phyloP scores from a whole-genome alignment of 2,888 invertebrate species.

The Caradrina kadenii region DNA sequence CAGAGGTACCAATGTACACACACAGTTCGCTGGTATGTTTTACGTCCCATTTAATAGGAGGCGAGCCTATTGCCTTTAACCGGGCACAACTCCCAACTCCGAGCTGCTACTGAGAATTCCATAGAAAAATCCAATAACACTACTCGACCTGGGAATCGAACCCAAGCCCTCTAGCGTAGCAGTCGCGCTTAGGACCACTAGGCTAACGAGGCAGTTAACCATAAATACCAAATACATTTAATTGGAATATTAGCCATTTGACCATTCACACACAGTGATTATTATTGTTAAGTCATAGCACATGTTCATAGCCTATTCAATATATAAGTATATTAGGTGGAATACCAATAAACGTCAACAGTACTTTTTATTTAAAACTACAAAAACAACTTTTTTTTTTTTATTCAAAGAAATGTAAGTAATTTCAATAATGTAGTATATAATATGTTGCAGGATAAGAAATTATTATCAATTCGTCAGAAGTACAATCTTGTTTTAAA shows the following conservation, averaged over 20 bases:
- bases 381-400: background rate
- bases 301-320: slow-evolving; percentile 16
- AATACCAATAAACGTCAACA: background rate
- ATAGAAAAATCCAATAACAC: too few species aligned
- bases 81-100: too few species aligned
- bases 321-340: background rate
- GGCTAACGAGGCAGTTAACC: too few species aligned
- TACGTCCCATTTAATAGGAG: too few species aligned
- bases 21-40: too few species aligned
- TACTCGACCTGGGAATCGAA: too few species aligned
- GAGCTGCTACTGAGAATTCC: too few species aligned
- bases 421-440: background rate
- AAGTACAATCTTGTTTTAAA: background rate
- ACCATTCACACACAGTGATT: slow-evolving; percentile 17
- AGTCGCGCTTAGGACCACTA: too few species aligned
- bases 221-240: background rate
- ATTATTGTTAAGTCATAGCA: slow-evolving; percentile 23
- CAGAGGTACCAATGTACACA: too few species aligned
- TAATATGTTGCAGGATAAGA: background rate
- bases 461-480: background rate
- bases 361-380: background rate
- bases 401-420: background rate
- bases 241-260: slow-evolving; percentile 38
- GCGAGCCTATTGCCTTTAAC: too few species aligned
- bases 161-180: too few species aligned